Evolutionary conservation across 1,140 invertebrate genomes (phyloP).

Genomic region (Eubasilissa regina): DNA sequence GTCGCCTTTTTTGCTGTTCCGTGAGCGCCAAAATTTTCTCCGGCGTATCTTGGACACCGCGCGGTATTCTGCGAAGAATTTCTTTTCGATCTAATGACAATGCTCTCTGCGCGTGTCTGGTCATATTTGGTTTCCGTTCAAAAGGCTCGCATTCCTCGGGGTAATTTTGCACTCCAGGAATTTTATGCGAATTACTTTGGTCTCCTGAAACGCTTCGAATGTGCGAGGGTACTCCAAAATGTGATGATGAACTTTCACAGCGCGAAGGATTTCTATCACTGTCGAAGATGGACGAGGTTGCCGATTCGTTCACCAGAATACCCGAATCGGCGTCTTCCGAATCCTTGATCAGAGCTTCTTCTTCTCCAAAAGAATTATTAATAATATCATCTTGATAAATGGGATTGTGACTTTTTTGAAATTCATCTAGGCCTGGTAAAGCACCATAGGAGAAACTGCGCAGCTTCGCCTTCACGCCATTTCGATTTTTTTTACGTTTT

Average conservation of each 20-base stretch:
- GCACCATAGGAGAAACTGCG: slow-evolving; percentile 85
- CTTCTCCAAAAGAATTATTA: slow-evolving; percentile 73
- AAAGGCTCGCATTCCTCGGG: slow-evolving; percentile 60
- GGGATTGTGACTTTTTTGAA: slow-evolving; percentile 77
- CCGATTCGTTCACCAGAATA: slow-evolving; percentile 82
- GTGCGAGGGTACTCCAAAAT: slow-evolving; percentile 66
- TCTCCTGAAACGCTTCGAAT: slow-evolving; percentile 70
- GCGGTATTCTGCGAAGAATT: slow-evolving; percentile 70
- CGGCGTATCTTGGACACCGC: slow-evolving; percentile 64
- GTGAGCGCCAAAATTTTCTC: slow-evolving; percentile 69
- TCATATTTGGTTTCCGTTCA: slow-evolving; percentile 64
- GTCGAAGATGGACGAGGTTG: slow-evolving; percentile 78
- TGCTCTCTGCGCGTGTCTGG: slow-evolving; percentile 69
- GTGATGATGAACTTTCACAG: slow-evolving; percentile 73
- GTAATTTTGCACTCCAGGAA: slow-evolving; percentile 25
- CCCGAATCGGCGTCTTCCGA: slow-evolving; percentile 83
- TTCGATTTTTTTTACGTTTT: slow-evolving; percentile 65
- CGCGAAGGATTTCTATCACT: slow-evolving; percentile 74
- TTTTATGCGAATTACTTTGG: slow-evolving; percentile 63
- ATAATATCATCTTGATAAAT: slow-evolving; percentile 73
- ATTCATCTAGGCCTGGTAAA: slow-evolving; percentile 81
- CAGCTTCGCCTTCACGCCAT: slow-evolving; percentile 75
- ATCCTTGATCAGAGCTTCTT: slow-evolving; percentile 74
- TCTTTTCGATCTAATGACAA: slow-evolving; percentile 72
- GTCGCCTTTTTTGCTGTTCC: slow-evolving; percentile 68